A percentile compares a stretch with the other conserved stretches of the same genome.
phyloP scores from a whole-genome alignment of 1,140 invertebrate species.

The Oedothorax gibbosus region DNA sequence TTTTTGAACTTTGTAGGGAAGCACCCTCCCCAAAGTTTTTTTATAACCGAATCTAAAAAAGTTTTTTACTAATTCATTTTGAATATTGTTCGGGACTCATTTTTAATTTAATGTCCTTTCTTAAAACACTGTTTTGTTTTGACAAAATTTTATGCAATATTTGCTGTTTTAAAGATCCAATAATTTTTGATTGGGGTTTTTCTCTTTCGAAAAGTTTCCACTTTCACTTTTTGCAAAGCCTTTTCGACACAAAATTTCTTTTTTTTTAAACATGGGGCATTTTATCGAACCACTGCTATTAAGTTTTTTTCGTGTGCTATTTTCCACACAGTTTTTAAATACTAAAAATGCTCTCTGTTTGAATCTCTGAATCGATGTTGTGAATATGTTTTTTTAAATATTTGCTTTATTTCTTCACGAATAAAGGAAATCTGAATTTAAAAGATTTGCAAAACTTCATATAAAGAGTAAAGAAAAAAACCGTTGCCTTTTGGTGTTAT shows the following conservation, averaged over 20 bases:
- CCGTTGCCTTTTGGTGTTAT: slow-evolving; percentile 93
- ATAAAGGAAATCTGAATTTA: slow-evolving; percentile 91
- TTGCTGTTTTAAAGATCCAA: neutral
- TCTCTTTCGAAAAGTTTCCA: neutral
- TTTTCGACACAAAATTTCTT: slow-evolving; percentile 74
- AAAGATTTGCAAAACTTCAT: slow-evolving; percentile 99
- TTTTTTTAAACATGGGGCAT: slow-evolving; percentile 99
- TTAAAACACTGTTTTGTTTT: neutral
- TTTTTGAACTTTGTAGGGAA: no score
- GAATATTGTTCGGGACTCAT: neutral
- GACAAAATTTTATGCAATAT: neutral
- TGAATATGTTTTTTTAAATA: slow-evolving; percentile 96
- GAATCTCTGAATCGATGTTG: slow-evolving; percentile 95
- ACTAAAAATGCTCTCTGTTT: slow-evolving; percentile 98
- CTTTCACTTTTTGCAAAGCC: slow-evolving; percentile 1
- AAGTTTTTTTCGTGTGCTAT: slow-evolving; percentile 96
- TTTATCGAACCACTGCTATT: slow-evolving; percentile 97
- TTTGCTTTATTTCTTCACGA: slow-evolving; percentile 89
- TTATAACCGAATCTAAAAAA: neutral
- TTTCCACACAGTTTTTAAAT: slow-evolving; percentile 94
- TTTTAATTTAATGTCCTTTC: neutral
- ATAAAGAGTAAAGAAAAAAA: slow-evolving; percentile 97
- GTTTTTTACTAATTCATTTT: neutral
- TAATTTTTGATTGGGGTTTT: neutral
- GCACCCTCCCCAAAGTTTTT: neutral